Conservation (phyloP, 2,888 invertebrate species). For the Hydraecia micacea region DNA sequence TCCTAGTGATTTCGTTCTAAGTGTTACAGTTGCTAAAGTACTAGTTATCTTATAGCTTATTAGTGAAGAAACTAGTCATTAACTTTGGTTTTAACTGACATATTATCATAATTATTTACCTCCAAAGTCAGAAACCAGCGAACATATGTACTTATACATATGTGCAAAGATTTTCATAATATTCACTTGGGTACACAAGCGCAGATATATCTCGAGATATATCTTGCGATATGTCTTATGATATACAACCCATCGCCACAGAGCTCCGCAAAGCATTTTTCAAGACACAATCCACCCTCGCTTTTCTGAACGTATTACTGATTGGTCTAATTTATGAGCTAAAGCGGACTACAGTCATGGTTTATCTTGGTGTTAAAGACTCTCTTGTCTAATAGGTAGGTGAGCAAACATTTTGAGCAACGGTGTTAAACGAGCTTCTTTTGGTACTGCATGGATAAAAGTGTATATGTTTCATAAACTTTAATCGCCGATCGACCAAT, state of each 20-base stretch:
- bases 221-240: conserved; percentile 67
- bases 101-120: background rate
- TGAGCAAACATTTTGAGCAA: background rate
- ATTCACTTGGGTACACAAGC: conserved; percentile 59
- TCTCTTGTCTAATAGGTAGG: background rate
- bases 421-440: background rate
- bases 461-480: background rate
- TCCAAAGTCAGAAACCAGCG: background rate
- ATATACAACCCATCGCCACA: conserved; percentile 77
- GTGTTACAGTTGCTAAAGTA: background rate
- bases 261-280: conserved; percentile 83
- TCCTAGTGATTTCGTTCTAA: background rate
- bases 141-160: background rate
- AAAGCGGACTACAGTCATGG: background rate
- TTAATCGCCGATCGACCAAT: background rate
- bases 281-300: conserved; percentile 86
- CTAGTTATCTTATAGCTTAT: background rate
- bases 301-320: conserved; percentile 78
- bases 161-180: conserved; percentile 38
- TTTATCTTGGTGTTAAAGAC: background rate
- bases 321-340: conserved; percentile 67
- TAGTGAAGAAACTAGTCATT: background rate
- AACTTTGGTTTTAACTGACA: background rate
- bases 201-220: conserved; percentile 69
- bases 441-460: background rate